Percentiles rank a stretch among this genome's conserved stretches.
Evolutionary conservation across 2,888 invertebrate species (phyloP).

Genomic region (Pristionchus fissidentatus): DNA sequence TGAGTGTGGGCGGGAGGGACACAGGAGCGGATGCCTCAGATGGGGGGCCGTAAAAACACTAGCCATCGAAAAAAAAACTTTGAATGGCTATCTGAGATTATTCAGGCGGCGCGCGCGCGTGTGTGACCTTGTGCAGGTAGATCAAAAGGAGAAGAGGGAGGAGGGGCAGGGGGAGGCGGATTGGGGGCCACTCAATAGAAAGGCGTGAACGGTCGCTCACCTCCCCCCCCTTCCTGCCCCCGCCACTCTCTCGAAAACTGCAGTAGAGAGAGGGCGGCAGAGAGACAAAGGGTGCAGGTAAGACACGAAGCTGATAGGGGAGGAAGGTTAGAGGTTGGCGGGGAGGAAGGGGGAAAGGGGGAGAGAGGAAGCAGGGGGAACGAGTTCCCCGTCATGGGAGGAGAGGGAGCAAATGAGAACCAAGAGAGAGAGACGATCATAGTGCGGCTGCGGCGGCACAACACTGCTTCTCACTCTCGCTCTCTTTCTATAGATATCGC

Average conservation of each 20-base stretch:
- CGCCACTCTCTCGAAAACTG: background rate
- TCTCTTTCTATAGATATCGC: too few relatives aligned
- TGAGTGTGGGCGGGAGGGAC: background rate
- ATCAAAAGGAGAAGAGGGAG: conserved; percentile 5
- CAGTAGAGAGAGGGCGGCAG: background rate
- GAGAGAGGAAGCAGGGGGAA: conserved; percentile 5
- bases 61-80: background rate
- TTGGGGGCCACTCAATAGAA: too few relatives aligned
- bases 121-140: too few relatives aligned
- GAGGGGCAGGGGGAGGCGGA: conserved; percentile 22
- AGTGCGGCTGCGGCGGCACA: too few relatives aligned
- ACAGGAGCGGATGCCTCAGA: background rate
- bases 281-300: background rate
- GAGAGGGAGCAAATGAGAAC: background rate
- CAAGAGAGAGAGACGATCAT: background rate
- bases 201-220: too few relatives aligned
- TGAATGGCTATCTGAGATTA: background rate
- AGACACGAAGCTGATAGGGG: conserved; percentile 23
- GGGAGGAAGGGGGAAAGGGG: background rate
- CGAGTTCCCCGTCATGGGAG: background rate
- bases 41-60: background rate
- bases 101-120: too few relatives aligned
- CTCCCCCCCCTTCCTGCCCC: too few relatives aligned
- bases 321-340: conserved; percentile 36
- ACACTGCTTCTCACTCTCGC: too few relatives aligned